Evolutionary conservation across 2,113 vertebrate species (phyloP).

Genomic region (Tupaia tana): DNA sequence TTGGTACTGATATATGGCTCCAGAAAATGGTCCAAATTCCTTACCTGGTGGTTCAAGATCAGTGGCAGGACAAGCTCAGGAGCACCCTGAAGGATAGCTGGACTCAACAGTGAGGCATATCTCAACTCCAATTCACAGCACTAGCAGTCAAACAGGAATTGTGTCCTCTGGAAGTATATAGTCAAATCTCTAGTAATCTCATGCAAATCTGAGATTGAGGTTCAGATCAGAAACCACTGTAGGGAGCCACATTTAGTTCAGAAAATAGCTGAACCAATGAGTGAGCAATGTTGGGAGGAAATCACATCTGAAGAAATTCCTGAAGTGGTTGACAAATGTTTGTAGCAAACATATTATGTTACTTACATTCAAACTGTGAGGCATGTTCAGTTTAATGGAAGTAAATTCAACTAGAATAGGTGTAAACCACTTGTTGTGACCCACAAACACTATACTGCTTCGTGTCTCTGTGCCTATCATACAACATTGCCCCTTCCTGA

Average conservation of each 20-base stretch:
- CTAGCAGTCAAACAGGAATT: neutral
- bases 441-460: neutral
- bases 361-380: neutral
- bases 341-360: neutral
- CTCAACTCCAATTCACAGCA: neutral
- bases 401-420: neutral
- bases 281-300: neutral
- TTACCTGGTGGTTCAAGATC: neutral
- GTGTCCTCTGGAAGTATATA: neutral
- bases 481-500: neutral
- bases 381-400: conserved; percentile 3
- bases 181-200: neutral
- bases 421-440: neutral
- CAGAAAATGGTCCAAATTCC: neutral
- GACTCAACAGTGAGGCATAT: neutral
- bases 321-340: neutral
- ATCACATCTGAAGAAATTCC: neutral
- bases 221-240: neutral
- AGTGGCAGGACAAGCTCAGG: neutral
- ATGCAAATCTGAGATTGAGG: neutral
- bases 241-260: neutral
- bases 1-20: neutral
- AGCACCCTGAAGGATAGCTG: neutral
- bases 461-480: neutral
- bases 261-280: neutral